Conservation (phyloP, 2,113 vertebrate genomes). For the Mus spicilegus region DNA sequence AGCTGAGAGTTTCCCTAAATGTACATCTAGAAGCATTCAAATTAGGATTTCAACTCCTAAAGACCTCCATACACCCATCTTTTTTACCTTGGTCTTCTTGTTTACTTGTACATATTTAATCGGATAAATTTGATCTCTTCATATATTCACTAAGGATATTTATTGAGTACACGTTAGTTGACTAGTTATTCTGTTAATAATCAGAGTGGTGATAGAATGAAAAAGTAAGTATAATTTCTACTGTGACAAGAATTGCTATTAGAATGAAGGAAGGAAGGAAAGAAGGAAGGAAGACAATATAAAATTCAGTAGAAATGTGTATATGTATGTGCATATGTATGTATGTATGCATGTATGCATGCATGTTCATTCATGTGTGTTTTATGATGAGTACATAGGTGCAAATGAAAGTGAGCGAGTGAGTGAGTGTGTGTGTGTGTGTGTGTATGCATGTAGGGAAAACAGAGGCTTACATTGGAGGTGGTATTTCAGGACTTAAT, state of each 20-base stretch:
- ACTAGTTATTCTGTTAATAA: not conserved
- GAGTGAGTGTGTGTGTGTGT: not conserved
- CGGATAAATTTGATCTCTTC: not conserved
- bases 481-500: not conserved
- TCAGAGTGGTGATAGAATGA: not conserved
- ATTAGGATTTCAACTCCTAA: not conserved
- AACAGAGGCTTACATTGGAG: not conserved
- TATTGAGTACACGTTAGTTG: not conserved
- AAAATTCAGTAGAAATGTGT: not conserved
- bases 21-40: not conserved
- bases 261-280: no score
- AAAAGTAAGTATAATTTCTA: not conserved
- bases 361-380: not conserved
- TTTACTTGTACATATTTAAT: not conserved
- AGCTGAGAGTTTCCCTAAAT: not conserved
- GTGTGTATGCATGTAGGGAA: not conserved
- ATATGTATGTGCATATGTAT: not conserved
- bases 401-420: not conserved
- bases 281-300: not conserved
- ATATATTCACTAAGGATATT: not conserved
- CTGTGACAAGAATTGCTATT: not conserved
- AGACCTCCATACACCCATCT: not conserved
- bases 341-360: not conserved
- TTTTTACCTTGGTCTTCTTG: not conserved
- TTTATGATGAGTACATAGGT: not conserved